These are phyloP conservation scores for Larimichthys polyactis DNA, from an alignment of 2,113 vertebrate species.

Conservation along the genomic window DNA sequence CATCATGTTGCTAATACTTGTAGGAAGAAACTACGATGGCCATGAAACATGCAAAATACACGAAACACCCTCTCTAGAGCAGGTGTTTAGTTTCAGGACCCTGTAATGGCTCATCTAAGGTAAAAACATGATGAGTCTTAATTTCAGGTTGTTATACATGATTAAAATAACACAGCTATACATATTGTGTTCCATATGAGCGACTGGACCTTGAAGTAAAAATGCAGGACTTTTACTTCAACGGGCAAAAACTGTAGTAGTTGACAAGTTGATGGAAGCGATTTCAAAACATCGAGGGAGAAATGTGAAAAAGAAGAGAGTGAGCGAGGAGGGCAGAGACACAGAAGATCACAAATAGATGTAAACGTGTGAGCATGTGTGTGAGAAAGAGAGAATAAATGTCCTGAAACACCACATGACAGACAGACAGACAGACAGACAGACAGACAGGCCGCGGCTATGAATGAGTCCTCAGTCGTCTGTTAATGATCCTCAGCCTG, in stretches of 20 bases:
- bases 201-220: too few species aligned
- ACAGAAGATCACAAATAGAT: not conserved
- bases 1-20: too few species aligned
- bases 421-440: not conserved
- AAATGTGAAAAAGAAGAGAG: not conserved
- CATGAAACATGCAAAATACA: too few species aligned
- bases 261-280: not conserved
- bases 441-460: not conserved
- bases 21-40: too few species aligned
- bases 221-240: too few species aligned
- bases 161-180: too few species aligned
- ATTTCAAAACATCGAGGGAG: not conserved
- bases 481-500: constrained; percentile 39
- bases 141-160: too few species aligned
- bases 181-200: too few species aligned
- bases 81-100: too few species aligned
- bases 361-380: not conserved
- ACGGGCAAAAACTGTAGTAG: not conserved
- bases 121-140: too few species aligned
- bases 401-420: not conserved
- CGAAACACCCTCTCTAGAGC: too few species aligned
- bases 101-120: too few species aligned
- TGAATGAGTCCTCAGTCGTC: constrained; percentile 42
- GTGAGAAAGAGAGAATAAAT: constrained; percentile 7
- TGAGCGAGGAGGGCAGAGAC: not conserved